These are phyloP conservation scores for Himalopsyche phryganea DNA, from an alignment of 1,140 invertebrate genomes.

Conservation along the genomic window DNA sequence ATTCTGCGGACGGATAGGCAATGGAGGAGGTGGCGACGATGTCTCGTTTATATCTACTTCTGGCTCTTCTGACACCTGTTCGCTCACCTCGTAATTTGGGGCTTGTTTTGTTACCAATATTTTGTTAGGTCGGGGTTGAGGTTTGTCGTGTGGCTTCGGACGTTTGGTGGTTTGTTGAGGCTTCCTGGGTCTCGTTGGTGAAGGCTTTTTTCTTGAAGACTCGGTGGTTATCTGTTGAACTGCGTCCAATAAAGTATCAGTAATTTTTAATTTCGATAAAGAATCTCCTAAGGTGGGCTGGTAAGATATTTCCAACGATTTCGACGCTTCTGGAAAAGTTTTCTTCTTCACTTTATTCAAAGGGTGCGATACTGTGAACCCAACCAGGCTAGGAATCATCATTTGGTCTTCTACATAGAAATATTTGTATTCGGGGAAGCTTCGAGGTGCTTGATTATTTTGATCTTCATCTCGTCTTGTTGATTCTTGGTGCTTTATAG, in stretches of 20 bases:
- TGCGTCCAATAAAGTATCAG: slow-evolving; percentile 19
- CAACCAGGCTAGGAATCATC: slow-evolving; percentile 4
- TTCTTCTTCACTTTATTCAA: neutral
- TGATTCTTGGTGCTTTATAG: neutral
- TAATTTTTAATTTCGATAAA: slow-evolving; percentile 18
- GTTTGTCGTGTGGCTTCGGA: neutral
- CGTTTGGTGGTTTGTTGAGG: slow-evolving; percentile 1
- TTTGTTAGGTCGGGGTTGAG: slow-evolving; percentile 4
- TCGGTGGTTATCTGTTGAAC: slow-evolving; percentile 3
- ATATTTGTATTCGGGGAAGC: neutral
- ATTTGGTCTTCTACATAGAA: slow-evolving; percentile 4
- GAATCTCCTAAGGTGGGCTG: slow-evolving; percentile 7
- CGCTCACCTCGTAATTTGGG: neutral
- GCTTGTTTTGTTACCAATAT: neutral
- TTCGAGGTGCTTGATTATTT: neutral
- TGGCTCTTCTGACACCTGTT: neutral
- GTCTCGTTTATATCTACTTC: neutral
- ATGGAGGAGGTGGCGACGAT: neutral
- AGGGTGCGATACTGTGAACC: slow-evolving; percentile 7
- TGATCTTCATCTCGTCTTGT: neutral
- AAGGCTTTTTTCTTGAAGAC: neutral
- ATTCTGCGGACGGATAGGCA: slow-evolving; percentile 31
- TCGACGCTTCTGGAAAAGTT: neutral
- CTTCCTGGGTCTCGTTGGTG: slow-evolving; percentile 14
- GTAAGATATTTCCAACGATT: slow-evolving; percentile 23